These are phyloP conservation scores for Lineus longissimus DNA, from an alignment of 1,140 invertebrate species.

Conservation along the genomic window DNA sequence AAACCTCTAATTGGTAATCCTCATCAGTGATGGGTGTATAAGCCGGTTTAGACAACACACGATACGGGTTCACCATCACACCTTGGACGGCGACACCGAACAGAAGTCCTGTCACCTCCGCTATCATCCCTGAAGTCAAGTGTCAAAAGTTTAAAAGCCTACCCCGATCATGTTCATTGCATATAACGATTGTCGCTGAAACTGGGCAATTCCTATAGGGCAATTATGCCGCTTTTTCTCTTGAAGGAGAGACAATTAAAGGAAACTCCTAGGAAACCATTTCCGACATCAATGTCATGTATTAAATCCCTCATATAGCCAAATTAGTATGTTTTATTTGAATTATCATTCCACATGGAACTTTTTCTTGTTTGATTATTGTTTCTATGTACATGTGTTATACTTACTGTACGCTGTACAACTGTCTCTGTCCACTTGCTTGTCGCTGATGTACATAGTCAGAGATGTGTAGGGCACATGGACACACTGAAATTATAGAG, in stretches of 20 bases:
- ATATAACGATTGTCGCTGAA: neutral
- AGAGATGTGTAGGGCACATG: conserved; percentile 50
- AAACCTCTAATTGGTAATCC: too few relatives aligned
- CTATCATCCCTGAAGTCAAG: conserved; percentile 42
- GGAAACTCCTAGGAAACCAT: too few relatives aligned
- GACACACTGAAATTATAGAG: conserved; percentile 31
- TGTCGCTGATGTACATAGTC: conserved; percentile 43
- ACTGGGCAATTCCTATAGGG: too few relatives aligned
- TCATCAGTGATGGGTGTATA: too few relatives aligned
- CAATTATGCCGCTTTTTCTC: too few relatives aligned
- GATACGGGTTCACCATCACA: conserved; percentile 29
- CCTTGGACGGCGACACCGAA: conserved; percentile 40
- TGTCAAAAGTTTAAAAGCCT: neutral
- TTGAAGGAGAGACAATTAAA: too few relatives aligned
- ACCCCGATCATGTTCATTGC: neutral
- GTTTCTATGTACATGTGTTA: neutral
- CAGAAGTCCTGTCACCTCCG: conserved; percentile 42
- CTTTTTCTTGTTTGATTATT: too few relatives aligned
- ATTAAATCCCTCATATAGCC: too few relatives aligned
- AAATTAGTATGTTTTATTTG: too few relatives aligned
- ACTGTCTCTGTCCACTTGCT: conserved; percentile 42
- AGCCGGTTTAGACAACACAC: too few relatives aligned
- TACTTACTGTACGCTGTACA: conserved; percentile 43
- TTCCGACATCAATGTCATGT: too few relatives aligned
- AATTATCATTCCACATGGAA: too few relatives aligned